Percentiles rank a stretch among this genome's conserved stretches.
phyloP scores from a whole-genome alignment of 2,113 vertebrate species.

The Lagenorhynchus albirostris region DNA sequence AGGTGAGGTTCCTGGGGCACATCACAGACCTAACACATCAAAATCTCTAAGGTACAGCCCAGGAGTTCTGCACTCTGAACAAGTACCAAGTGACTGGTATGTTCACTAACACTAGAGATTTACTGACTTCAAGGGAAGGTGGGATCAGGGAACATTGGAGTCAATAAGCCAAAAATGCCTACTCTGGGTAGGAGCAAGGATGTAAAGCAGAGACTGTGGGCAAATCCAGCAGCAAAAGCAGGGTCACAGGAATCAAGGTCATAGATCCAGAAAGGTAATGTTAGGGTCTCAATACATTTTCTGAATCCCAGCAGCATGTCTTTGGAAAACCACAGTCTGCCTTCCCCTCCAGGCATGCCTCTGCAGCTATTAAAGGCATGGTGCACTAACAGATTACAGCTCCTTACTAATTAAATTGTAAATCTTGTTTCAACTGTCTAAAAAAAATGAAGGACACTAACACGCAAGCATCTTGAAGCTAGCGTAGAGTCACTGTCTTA shows the following conservation, averaged over 20 bases:
- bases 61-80: not conserved
- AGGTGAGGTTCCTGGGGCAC: not conserved
- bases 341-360: not conserved
- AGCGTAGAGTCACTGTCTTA: constrained; percentile 2
- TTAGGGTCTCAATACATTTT: not conserved
- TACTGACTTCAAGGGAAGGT: not conserved
- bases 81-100: not conserved
- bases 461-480: constrained; percentile 12
- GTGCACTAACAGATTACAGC: not conserved
- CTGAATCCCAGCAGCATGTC: not conserved
- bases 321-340: not conserved
- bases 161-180: not conserved
- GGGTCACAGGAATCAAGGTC: not conserved
- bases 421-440: constrained; percentile 43
- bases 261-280: not conserved
- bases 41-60: not conserved
- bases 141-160: not conserved
- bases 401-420: constrained; percentile 47
- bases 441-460: constrained; percentile 20
- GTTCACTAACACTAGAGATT: not conserved
- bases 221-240: not conserved
- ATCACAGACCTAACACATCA: not conserved
- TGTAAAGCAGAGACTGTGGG: not conserved
- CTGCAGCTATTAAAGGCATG: not conserved
- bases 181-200: not conserved